phyloP scores from a whole-genome alignment of 2,888 invertebrate genomes.

The Dendrolimus houi region DNA sequence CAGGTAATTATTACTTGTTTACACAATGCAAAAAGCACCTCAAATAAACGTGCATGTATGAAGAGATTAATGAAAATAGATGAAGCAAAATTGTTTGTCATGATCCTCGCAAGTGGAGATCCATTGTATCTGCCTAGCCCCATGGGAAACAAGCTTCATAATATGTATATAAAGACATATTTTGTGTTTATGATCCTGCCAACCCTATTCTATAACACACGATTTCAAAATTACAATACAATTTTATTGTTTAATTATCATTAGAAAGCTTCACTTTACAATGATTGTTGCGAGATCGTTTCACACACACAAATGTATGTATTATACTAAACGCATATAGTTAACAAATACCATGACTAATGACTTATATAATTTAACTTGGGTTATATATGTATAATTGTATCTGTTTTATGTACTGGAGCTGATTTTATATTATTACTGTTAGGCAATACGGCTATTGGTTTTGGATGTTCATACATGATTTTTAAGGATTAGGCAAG shows the following conservation, averaged over 20 bases:
- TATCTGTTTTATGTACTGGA: background rate
- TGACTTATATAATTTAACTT: conserved; percentile 3
- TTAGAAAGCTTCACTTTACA: conserved; percentile 34
- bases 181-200: background rate
- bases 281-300: conserved; percentile 19
- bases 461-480: background rate
- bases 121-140: too few species aligned
- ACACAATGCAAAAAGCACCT: too few species aligned
- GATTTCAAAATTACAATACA: conserved; percentile 22
- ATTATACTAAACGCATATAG: background rate
- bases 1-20: too few species aligned
- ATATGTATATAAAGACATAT: too few species aligned
- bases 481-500: background rate
- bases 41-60: too few species aligned
- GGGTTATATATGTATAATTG: background rate
- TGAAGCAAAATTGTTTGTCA: too few species aligned
- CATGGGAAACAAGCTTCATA: too few species aligned
- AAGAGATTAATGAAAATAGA: too few species aligned
- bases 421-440: background rate
- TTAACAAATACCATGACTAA: conserved; percentile 22
- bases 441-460: background rate
- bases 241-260: conserved; percentile 45
- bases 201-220: background rate
- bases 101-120: too few species aligned
- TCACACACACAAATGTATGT: conserved; percentile 17